These are phyloP conservation scores for Cerceris rybyensis DNA, from an alignment of 2,888 invertebrate genomes.

Conservation along the genomic window DNA sequence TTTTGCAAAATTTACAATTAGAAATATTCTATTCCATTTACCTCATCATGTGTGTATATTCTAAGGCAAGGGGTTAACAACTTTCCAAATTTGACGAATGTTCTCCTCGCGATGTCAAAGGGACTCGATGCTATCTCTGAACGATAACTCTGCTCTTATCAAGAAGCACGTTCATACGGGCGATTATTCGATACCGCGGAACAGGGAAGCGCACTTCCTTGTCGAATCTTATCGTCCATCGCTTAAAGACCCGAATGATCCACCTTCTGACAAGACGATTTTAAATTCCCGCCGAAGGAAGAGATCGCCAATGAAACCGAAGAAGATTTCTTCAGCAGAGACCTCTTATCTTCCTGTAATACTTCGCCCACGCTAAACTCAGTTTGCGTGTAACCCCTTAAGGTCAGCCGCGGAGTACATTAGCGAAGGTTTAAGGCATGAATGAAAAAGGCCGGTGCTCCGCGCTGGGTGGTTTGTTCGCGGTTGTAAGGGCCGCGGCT, in stretches of 20 bases:
- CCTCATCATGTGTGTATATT: too few relatives aligned
- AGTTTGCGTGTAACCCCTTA: conserved; percentile 58
- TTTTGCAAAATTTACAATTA: too few relatives aligned
- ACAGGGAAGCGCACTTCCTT: conserved; percentile 8
- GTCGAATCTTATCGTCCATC: conserved; percentile 44
- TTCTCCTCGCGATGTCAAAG: background rate
- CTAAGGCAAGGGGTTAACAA: too few relatives aligned
- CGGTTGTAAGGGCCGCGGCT: conserved; percentile 76
- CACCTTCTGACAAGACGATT: background rate
- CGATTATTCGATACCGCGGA: background rate
- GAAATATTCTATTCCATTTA: too few relatives aligned
- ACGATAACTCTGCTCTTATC: background rate
- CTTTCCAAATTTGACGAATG: background rate
- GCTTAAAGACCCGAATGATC: conserved; percentile 12
- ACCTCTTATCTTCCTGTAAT: conserved; percentile 49
- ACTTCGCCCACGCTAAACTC: conserved; percentile 46
- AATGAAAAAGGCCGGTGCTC: conserved; percentile 70
- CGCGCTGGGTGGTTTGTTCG: conserved; percentile 75
- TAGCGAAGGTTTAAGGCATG: conserved; percentile 70
- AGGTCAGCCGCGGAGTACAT: conserved; percentile 65
- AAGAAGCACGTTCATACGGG: background rate
- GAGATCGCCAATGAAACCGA: background rate
- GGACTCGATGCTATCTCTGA: too few relatives aligned
- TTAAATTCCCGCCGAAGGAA: background rate
- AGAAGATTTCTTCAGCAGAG: conserved; percentile 17